Conservation (phyloP, 30 jellyfish, hydroid and myxozoan species). For the Haliclystus octoradiatus region DNA sequence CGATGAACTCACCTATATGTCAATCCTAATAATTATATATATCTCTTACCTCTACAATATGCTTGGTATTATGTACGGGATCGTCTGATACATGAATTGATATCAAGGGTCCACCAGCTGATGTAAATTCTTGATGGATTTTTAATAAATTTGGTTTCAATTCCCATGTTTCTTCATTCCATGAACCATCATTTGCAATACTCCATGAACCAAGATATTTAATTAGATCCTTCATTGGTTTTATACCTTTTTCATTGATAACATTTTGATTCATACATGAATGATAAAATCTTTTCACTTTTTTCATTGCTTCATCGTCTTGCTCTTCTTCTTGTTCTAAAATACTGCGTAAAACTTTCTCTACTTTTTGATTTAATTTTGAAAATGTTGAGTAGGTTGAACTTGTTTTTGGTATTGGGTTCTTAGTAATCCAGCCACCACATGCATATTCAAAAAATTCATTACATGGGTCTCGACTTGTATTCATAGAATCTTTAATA, state of each 20-base stretch:
- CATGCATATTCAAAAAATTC: conserved; percentile 90
- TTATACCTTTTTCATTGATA: conserved; percentile 48
- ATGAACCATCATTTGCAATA: conserved; percentile 36
- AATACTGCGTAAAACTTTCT: conserved; percentile 53
- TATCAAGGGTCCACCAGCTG: conserved; percentile 95
- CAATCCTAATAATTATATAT: no score
- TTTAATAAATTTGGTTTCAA: conserved; percentile 28
- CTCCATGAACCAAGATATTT: conserved; percentile 79
- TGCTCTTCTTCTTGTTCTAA: conserved; percentile 29
- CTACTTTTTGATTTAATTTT: conserved; percentile 83
- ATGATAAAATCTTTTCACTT: conserved; percentile 57
- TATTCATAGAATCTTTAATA: conserved; percentile 57
- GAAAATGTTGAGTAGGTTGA: conserved; percentile 90
- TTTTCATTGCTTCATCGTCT: conserved; percentile 43
- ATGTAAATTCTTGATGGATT: conserved; percentile 79
- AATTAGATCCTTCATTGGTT: conserved; percentile 70
- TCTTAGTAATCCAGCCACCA: conserved; percentile 90
- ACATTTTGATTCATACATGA: conserved; percentile 71
- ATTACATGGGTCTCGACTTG: conserved; percentile 60
- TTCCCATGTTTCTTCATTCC: conserved; percentile 66
- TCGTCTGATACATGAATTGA: conserved; percentile 96
- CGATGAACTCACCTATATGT: no score
- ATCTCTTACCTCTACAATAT: conserved; percentile 67
- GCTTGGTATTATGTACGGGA: conserved; percentile 83
- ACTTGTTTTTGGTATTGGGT: conserved; percentile 92